phyloP scores from a whole-genome alignment of 2,888 invertebrate species.

The Pemphredon lugubris region DNA sequence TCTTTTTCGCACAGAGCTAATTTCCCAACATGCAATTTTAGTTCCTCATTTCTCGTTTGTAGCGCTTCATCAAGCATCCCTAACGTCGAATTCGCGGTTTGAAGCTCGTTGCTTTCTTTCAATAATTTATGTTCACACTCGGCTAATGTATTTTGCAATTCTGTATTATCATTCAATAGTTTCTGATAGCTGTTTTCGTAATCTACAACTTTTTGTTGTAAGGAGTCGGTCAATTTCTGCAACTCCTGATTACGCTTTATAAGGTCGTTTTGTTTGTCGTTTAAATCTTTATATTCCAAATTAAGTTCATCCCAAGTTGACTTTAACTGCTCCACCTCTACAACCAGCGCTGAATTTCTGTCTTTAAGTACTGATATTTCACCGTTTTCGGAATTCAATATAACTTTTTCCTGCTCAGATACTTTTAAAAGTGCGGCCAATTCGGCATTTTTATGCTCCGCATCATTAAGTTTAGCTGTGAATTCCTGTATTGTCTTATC shows the following conservation, averaged over 20 bases:
- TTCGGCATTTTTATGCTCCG: slow-evolving; percentile 78
- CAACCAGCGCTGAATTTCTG: slow-evolving; percentile 31
- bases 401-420: slow-evolving; percentile 40
- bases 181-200: slow-evolving; percentile 58
- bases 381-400: slow-evolving; percentile 48
- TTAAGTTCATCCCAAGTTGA: slow-evolving; percentile 49
- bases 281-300: slow-evolving; percentile 66
- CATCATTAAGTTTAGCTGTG: slow-evolving; percentile 82
- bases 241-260: slow-evolving; percentile 52
- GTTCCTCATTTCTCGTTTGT: slow-evolving; percentile 34
- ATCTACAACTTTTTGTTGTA: slow-evolving; percentile 58
- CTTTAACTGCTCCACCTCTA: slow-evolving; percentile 51
- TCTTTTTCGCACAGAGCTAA: slow-evolving; percentile 68
- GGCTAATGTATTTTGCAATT: too few species aligned
- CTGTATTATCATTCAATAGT: slow-evolving; percentile 35
- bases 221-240: slow-evolving; percentile 30
- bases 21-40: slow-evolving; percentile 51
- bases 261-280: slow-evolving; percentile 65
- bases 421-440: slow-evolving; percentile 33
- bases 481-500: slow-evolving; percentile 82
- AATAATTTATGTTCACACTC: slow-evolving; percentile 19
- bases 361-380: slow-evolving; percentile 53
- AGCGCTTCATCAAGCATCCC: slow-evolving; percentile 33
- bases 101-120: too few species aligned
- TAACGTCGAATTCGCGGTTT: too few species aligned